Evolutionary conservation across 2,888 invertebrate genomes (phyloP).

Genomic region (Artemia sp.): DNA sequence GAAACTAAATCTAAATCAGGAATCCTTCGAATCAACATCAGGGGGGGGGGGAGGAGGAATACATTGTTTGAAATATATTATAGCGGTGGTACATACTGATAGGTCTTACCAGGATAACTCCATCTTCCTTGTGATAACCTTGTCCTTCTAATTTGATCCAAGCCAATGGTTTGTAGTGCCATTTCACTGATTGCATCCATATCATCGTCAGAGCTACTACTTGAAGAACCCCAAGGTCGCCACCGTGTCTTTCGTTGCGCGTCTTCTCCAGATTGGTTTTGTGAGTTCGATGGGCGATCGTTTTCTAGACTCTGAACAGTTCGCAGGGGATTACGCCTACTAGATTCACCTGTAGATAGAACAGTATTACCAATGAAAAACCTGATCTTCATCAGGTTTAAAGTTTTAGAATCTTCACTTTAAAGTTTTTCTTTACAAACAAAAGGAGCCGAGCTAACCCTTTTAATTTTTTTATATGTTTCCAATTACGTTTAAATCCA

Average conservation of each 20-base stretch:
- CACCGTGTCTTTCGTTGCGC: not conserved
- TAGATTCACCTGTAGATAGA: not conserved
- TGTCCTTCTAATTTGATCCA: constrained; percentile 7
- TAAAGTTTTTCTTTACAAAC: too few species aligned
- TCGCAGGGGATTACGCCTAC: constrained; percentile 5
- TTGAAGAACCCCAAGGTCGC: constrained; percentile 9
- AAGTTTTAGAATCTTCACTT: too few species aligned
- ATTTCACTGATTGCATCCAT: constrained; percentile 9
- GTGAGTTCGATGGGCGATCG: not conserved
- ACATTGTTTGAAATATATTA: too few species aligned
- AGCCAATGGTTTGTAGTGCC: constrained; percentile 2
- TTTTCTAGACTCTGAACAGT: not conserved
- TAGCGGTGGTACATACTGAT: not conserved
- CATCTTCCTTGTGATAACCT: constrained; percentile 3
- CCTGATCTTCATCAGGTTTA: too few species aligned
- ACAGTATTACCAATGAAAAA: not conserved
- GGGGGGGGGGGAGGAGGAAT: too few species aligned
- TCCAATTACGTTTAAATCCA: too few species aligned
- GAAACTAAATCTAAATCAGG: too few species aligned
- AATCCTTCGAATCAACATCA: too few species aligned
- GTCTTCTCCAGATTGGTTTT: not conserved
- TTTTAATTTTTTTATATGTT: too few species aligned
- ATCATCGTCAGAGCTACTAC: constrained; percentile 7
- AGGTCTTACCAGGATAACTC: not conserved
- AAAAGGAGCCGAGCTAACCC: too few species aligned